Conservation (phyloP, 1,140 invertebrate genomes). For the Drusus annulatus region DNA sequence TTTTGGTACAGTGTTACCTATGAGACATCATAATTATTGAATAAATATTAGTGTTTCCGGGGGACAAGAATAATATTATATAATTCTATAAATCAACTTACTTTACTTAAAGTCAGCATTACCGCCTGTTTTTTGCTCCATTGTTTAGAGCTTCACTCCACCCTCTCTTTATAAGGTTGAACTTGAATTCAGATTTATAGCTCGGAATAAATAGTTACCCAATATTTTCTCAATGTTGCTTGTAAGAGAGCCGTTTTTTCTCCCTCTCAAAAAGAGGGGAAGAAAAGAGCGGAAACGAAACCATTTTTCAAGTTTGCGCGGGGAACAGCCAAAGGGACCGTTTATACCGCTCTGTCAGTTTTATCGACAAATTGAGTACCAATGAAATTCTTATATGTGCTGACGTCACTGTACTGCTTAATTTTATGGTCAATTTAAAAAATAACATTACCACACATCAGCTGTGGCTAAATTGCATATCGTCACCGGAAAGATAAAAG, state of each 20-base stretch:
- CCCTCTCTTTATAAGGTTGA: conserved; percentile 53
- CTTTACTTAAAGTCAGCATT: neutral
- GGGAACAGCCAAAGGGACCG: neutral
- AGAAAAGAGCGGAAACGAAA: conserved; percentile 37
- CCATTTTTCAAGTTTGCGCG: conserved; percentile 51
- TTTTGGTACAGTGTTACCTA: too few relatives aligned
- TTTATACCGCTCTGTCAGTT: conserved; percentile 24
- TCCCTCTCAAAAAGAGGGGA: neutral
- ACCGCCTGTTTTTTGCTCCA: neutral
- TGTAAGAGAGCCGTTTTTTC: conserved; percentile 56
- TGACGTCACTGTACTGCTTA: conserved; percentile 1
- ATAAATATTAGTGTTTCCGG: too few relatives aligned
- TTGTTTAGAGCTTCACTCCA: conserved; percentile 8
- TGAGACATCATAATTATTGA: too few relatives aligned
- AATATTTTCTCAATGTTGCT: conserved; percentile 59
- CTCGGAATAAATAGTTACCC: conserved; percentile 57
- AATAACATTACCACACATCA: neutral
- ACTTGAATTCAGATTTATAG: conserved; percentile 59
- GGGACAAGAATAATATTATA: too few relatives aligned
- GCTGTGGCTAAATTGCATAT: neutral
- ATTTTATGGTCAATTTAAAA: conserved; percentile 25
- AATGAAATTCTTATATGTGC: conserved; percentile 29
- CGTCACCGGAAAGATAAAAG: too few relatives aligned
- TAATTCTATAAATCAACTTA: too few relatives aligned
- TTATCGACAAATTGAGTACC: conserved; percentile 25